These are phyloP conservation scores for Cacoxenus indagator DNA, from an alignment of 2,888 invertebrate genomes.

Conservation along the genomic window DNA sequence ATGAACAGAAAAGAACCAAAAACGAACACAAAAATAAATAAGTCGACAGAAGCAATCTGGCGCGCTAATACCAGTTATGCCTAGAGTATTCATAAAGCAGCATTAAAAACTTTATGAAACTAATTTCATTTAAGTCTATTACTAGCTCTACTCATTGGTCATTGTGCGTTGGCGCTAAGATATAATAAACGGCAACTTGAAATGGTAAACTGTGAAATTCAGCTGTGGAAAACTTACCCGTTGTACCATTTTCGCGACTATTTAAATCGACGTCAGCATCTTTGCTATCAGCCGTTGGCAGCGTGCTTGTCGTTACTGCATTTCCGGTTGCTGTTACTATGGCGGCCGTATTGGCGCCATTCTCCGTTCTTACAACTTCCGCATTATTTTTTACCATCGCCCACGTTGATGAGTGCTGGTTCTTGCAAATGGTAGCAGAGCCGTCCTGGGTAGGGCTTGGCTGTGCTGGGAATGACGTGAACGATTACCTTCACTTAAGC, in stretches of 20 bases:
- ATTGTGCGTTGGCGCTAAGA: slow-evolving; percentile 12
- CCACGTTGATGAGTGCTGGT: neutral
- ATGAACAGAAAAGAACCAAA: too few species aligned
- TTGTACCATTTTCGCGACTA: slow-evolving; percentile 60
- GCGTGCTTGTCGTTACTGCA: slow-evolving; percentile 41
- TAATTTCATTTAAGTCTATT: slow-evolving; percentile 46
- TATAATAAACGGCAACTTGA: neutral
- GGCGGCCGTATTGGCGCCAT: slow-evolving; percentile 54
- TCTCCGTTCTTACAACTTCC: slow-evolving; percentile 62
- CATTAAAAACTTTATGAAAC: slow-evolving; percentile 32
- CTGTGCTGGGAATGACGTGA: neutral
- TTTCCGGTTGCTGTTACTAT: slow-evolving; percentile 47
- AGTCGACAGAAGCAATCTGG: too few species aligned
- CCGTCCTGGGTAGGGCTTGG: too few species aligned
- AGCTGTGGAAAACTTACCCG: slow-evolving; percentile 54
- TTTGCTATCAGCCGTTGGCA: slow-evolving; percentile 16
- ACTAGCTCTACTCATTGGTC: neutral
- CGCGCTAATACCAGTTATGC: too few species aligned
- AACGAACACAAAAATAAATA: too few species aligned
- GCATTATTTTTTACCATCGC: slow-evolving; percentile 60
- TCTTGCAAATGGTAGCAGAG: too few species aligned
- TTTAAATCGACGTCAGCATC: slow-evolving; percentile 43
- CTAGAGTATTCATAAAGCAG: too few species aligned
- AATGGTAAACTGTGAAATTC: neutral
- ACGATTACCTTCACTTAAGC: neutral